A percentile compares a stretch with the other conserved stretches of the same genome.
Conservation (phyloP, 2,113 vertebrate genomes). For the Sinocyclocheilus grahami region DNA sequence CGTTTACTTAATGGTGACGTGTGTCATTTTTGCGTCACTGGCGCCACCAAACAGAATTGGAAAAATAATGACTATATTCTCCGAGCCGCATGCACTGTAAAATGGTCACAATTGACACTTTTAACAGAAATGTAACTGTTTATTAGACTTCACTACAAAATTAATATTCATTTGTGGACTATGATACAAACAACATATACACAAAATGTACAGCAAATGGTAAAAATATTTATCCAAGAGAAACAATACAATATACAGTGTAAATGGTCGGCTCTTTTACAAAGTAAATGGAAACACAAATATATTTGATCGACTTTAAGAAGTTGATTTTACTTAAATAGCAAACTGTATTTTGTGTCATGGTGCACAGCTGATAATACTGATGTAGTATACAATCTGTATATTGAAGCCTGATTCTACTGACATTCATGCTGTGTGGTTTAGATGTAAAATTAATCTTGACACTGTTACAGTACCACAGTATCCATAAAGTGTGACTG, state of each 20-base stretch:
- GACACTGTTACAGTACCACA: neutral
- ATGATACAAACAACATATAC: slow-evolving; percentile 79
- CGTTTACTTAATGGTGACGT: slow-evolving; percentile 35
- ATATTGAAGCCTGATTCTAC: neutral
- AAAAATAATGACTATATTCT: neutral
- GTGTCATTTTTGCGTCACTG: slow-evolving; percentile 2
- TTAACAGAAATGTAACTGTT: slow-evolving; percentile 69
- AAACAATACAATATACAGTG: slow-evolving; percentile 53
- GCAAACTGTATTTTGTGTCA: slow-evolving; percentile 4
- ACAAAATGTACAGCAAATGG: slow-evolving; percentile 73
- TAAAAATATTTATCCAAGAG: slow-evolving; percentile 53
- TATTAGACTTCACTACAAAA: slow-evolving; percentile 83
- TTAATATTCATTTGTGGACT: slow-evolving; percentile 72
- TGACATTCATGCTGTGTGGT: neutral
- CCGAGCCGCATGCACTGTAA: neutral
- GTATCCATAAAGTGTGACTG: slow-evolving; percentile 12
- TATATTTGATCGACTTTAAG: neutral
- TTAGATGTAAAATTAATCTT: neutral
- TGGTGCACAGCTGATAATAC: slow-evolving; percentile 59
- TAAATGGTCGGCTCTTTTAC: slow-evolving; percentile 51
- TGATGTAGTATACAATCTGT: slow-evolving; percentile 46
- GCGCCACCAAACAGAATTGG: slow-evolving; percentile 27
- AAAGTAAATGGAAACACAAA: slow-evolving; percentile 42
- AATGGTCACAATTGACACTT: neutral
- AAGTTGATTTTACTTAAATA: neutral